These are phyloP conservation scores for Vulpes vulpes DNA, from an alignment of 2,113 vertebrate genomes.

Conservation along the genomic window DNA sequence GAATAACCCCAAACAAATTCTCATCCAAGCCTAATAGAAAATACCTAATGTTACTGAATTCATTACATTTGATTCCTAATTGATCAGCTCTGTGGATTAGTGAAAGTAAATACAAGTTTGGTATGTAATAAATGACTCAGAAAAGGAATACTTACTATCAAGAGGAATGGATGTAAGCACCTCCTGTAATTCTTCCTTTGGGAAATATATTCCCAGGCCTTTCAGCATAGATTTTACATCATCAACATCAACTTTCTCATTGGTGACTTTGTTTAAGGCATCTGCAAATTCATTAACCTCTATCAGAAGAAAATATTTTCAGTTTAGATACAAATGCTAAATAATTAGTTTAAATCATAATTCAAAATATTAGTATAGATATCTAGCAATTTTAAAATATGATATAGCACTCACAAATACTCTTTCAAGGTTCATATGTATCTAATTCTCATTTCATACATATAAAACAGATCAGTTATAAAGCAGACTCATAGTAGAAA, in stretches of 20 bases:
- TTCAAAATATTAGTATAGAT: background rate
- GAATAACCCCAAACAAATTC: background rate
- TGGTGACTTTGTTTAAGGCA: slow-evolving; percentile 43
- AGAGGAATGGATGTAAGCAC: background rate
- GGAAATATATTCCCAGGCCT: slow-evolving; percentile 48
- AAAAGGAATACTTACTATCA: slow-evolving; percentile 70
- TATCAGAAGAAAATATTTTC: slow-evolving; percentile 58
- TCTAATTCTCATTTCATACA: background rate
- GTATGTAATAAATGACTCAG: background rate
- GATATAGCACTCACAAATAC: background rate
- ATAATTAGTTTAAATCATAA: slow-evolving; percentile 12
- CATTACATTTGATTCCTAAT: background rate
- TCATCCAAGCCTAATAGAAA: background rate
- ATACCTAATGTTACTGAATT: background rate
- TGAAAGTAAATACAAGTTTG: background rate
- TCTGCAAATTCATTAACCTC: slow-evolving; percentile 55
- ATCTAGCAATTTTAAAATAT: background rate
- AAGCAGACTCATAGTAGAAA: background rate
- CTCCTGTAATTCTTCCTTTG: slow-evolving; percentile 55
- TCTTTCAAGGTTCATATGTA: background rate
- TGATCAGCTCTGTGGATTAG: background rate
- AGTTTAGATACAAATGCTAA: slow-evolving; percentile 32
- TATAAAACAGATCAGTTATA: background rate
- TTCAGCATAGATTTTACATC: slow-evolving; percentile 40
- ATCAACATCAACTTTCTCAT: slow-evolving; percentile 21